These are phyloP conservation scores for Heliothis peltigera DNA, from an alignment of 2,888 invertebrate genomes.

Conservation along the genomic window DNA sequence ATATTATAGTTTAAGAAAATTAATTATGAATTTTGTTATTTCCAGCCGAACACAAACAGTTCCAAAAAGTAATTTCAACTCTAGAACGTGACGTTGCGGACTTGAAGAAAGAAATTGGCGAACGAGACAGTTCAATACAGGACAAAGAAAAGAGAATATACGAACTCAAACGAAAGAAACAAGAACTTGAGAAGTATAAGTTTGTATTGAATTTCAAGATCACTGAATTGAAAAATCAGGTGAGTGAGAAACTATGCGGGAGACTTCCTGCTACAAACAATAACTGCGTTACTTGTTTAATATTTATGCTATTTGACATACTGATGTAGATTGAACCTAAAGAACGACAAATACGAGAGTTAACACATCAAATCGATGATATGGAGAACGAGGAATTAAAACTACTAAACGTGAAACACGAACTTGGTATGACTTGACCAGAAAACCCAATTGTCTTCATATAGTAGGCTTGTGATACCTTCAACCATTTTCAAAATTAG, in stretches of 20 bases:
- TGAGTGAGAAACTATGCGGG: conserved; percentile 56
- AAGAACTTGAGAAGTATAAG: conserved; percentile 97
- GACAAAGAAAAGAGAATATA: conserved; percentile 96
- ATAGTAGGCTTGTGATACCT: conserved; percentile 12
- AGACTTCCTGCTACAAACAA: background rate
- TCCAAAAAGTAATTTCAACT: conserved; percentile 92
- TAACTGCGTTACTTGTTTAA: background rate
- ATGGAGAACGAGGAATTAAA: conserved; percentile 96
- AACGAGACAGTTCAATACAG: conserved; percentile 95
- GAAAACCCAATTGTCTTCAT: background rate
- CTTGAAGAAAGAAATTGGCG: conserved; percentile 95
- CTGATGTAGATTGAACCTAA: conserved; percentile 94
- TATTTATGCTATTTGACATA: conserved; percentile 13
- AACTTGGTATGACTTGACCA: conserved; percentile 79
- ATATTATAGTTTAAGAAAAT: too few relatives aligned
- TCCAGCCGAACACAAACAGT: conserved; percentile 92
- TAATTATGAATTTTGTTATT: conserved; percentile 27
- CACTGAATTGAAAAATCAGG: conserved; percentile 94
- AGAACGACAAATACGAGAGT: conserved; percentile 94
- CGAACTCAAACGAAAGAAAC: conserved; percentile 95
- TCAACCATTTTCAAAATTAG: conserved; percentile 32
- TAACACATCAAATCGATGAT: conserved; percentile 94
- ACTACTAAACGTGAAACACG: conserved; percentile 87
- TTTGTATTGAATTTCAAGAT: conserved; percentile 97
- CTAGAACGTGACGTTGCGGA: conserved; percentile 94